Evolutionary conservation across 2,797 vertebrate species (phyloP).

Genomic region (Myoxocephalus aenaeus): DNA sequence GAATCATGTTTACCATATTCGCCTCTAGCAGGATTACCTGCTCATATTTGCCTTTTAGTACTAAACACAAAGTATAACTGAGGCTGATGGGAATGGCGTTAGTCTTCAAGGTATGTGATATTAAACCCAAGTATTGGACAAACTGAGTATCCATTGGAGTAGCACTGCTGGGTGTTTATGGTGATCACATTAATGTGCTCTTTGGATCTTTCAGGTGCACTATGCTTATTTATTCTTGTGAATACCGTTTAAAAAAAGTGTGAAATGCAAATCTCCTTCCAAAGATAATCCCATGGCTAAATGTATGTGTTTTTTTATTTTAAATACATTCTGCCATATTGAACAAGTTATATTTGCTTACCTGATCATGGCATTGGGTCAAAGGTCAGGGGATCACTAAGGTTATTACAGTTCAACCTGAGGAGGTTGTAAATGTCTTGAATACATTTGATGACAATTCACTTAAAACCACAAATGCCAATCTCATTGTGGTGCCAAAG

Average conservation of each 20-base stretch:
- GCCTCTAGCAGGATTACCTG: neutral
- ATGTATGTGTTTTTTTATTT: neutral
- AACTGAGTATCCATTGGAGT: neutral
- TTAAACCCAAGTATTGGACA: neutral
- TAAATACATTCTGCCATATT: neutral
- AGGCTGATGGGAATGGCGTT: neutral
- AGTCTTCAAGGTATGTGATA: neutral
- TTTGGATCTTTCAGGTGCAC: too few relatives aligned
- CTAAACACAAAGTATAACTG: too few relatives aligned
- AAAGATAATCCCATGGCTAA: neutral
- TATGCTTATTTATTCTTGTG: neutral
- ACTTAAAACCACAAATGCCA: neutral
- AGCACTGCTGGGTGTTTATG: too few relatives aligned
- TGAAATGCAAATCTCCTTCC: neutral
- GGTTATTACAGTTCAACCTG: neutral
- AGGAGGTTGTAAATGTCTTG: neutral
- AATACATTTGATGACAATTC: neutral
- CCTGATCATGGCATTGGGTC: neutral
- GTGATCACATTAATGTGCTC: too few relatives aligned
- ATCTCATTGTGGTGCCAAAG: neutral
- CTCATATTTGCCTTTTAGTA: neutral
- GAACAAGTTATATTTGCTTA: neutral
- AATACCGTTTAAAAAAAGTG: neutral
- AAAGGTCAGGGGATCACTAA: neutral
- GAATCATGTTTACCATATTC: neutral